Evolutionary conservation across 2,888 invertebrate genomes (phyloP), one percentile per base, ranked within the genome.

Genomic region (Halictus quadricinctus): DNA sequence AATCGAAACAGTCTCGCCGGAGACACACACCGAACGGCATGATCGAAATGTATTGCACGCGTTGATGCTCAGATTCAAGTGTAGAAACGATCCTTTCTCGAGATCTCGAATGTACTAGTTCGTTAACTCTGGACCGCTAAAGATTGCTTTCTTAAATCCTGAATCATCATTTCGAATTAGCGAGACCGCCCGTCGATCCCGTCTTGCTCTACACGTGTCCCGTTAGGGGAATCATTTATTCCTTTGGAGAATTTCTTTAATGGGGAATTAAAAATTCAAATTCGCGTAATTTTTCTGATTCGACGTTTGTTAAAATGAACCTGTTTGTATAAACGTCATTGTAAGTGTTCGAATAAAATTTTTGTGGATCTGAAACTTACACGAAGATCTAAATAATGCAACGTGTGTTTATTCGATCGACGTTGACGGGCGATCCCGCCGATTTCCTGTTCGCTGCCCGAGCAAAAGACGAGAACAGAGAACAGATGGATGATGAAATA

Each of bases 101-200:
- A 36, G 10, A 54, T 72, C 48, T 54, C 21, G 43, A 43, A n/a
- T n/a, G 12, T n/a, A 21, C 15, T 10, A 15, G 36, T 25, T 76
- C 21, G 70, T 78, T 72, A 77, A 78, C 50, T 78, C 64, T 78
- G 58, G 72, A 72, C 60, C 15, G 21, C 13, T 0, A 25, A 36
- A 48, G 15, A 2, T 70, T 12, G 12, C 69, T n/a, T 41, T 69
- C 69, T 69, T 69, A 69, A 69, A n/a, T 58, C 36, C 46, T 48
- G 77, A 58, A 77, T 77, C 69, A 43, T 78, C 60, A 36, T 72
- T 80, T 78, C 72, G 2, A 69, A 79, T 73, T 72, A 46, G 2
- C 46, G n/a, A 64, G 46, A 36, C 48, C 48, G 13, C 36, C 29
- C 58, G 60, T 25, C 46, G n/a, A 21, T 21, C 43, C 13, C 0